Evolutionary conservation across 2,113 vertebrate species (phyloP), one percentile per base, ranked within the genome.

Genomic region (Oncorhynchus clarkii): DNA sequence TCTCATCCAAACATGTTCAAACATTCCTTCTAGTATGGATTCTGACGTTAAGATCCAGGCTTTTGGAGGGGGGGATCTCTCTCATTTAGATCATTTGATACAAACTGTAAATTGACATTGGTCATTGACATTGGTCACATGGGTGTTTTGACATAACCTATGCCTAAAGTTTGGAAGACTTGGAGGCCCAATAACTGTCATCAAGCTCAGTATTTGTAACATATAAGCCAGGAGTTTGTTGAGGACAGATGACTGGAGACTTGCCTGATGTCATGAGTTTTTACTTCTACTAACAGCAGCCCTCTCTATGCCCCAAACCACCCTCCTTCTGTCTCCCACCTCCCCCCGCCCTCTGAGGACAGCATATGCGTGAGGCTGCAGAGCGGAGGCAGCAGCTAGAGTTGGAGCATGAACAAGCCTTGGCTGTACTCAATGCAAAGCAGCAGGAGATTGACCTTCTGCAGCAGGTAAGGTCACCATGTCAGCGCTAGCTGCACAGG

Each of bases 331-430:
- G 68, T n/a, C 45, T 77, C 75, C 81, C 79, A 76, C 80, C 87
- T 80, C 74, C 77, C 79, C 75, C 69, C 57, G 73, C 73, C 83
- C 83, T 84, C 85, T 81, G 82, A 20, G 84, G 86, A 79, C 93
- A 99, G 97, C 97, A 99, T 93, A 99, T 99, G 97, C 96, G 97
- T 71, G 97, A 98, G 95, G 96, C 97, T 90, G 97, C 97, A 45
- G 97, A 98, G 75, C 93, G 97, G 94, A 93, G 97, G 95, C 97
- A 99, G 95, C 97, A 98, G 94, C 93, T 99, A 95, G 96, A 98
- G 88, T 82, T 97, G 93, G 97, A 99, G 96, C 97, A 99, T 98
- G 97, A 97, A 90, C 96, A 99, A 90, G 97, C 97, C 90, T 93
- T 99, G 97, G 97, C 95, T 82, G 95, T 96, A 62, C 97, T 99